Evolutionary conservation across 1,140 invertebrate species (phyloP), one percentile per base, ranked within the genome.

Genomic region (Hycleus cichorii): DNA sequence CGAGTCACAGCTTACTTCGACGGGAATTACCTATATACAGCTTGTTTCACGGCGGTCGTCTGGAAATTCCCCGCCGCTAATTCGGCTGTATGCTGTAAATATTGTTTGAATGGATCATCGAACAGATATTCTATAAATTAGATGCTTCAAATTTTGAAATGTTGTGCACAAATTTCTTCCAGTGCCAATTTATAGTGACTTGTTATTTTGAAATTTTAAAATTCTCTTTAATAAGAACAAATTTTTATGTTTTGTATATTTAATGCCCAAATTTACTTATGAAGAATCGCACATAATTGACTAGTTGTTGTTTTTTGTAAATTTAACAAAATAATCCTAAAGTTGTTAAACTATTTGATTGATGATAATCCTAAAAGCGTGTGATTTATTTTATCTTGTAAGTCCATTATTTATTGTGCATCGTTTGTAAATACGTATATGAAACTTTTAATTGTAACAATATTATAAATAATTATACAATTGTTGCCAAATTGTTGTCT

Each of bases 401-500:
- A 45, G 26, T 44, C 53, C 53, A 44, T 46, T 26, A 42, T 59
- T 47, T 59, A 43, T 40, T 53, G 43, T 54, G 48, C 42, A 49
- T 54, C 47, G 57, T 54, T 59, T 59, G 49, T 59, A 59, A 32
- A 32, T 32, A 18, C 12, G 54, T 59, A 59, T 45, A 55, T 55
- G 47, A 54, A 59, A 55, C 42, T 55, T 45, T 49, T 55, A 48
- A 55, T 48, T 55, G 45, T 59, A 59, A 59, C 48, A 27, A 53
- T 49, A 48, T 55, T 54, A 57, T 49, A 39, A 49, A 57, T 49
- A 39, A 60, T 57, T 60, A 60, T 60, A 60, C 59, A 56, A 42
- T 60, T 60, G 59, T 60, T 60, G 59, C 59, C 59, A 60, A 57
- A 46, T 49, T n/a, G 40, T n/a, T 39, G 25, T 9, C 18, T 48